Evolutionary conservation across 2,888 invertebrate genomes (phyloP).

Genomic region (Erannis defoliaria): DNA sequence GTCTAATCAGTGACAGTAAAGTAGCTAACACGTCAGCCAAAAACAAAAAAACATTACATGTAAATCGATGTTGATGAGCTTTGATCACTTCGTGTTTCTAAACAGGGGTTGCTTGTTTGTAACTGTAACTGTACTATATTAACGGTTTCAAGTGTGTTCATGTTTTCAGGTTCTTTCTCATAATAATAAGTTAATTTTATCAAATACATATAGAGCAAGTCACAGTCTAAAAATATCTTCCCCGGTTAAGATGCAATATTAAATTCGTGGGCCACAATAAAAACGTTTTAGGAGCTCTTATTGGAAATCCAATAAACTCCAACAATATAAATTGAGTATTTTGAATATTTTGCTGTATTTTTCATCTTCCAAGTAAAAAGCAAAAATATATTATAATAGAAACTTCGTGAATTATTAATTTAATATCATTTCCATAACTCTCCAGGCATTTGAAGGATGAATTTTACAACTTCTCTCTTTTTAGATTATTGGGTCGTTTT

Average conservation of each 20-base stretch:
- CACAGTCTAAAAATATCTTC: neutral
- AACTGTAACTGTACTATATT: too few species aligned
- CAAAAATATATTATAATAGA: neutral
- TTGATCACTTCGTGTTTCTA: too few species aligned
- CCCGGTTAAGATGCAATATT: neutral
- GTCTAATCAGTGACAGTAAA: too few species aligned
- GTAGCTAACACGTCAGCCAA: too few species aligned
- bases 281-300: neutral
- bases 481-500: neutral
- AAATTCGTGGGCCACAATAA: neutral
- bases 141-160: too few species aligned
- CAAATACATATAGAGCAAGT: neutral
- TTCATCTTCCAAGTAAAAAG: neutral
- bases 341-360: neutral
- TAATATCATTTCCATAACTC: neutral
- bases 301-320: neutral
- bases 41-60: too few species aligned
- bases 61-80: too few species aligned
- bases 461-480: neutral
- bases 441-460: constrained; percentile 2
- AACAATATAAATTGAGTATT: neutral
- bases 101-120: too few species aligned
- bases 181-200: too few species aligned
- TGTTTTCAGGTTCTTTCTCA: too few species aligned
- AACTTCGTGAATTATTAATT: neutral